Evolutionary conservation across 2,888 invertebrate species (phyloP).

Genomic region (Tridacna gigas): DNA sequence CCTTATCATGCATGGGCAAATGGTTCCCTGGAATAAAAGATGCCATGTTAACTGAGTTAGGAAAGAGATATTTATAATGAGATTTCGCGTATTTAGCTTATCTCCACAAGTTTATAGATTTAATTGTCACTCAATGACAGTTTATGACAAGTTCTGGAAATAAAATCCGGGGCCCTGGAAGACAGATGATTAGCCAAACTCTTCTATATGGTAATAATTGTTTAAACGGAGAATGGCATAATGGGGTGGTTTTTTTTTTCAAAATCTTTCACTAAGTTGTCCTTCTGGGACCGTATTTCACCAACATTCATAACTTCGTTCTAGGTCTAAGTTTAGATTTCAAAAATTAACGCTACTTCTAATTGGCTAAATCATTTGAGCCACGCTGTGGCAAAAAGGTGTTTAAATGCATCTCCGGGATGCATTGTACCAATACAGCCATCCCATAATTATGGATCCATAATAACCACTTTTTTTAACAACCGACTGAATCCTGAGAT

Average conservation of each 20-base stretch:
- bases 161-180: constrained; percentile 26
- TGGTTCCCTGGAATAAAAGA: constrained; percentile 70
- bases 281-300: too few relatives aligned
- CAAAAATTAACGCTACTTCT: too few relatives aligned
- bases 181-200: constrained; percentile 23
- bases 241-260: not conserved
- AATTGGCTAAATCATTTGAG: too few relatives aligned
- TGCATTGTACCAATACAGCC: too few relatives aligned
- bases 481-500: too few relatives aligned
- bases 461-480: too few relatives aligned
- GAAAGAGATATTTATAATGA: constrained; percentile 63
- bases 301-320: too few relatives aligned
- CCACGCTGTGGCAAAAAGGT: too few relatives aligned
- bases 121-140: constrained; percentile 64
- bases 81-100: constrained; percentile 62
- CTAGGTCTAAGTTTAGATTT: too few relatives aligned
- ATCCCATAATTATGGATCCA: too few relatives aligned
- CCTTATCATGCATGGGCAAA: constrained; percentile 69
- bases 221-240: not conserved
- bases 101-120: constrained; percentile 63
- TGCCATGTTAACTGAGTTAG: constrained; percentile 46
- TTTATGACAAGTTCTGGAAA: constrained; percentile 44
- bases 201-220: constrained; percentile 20
- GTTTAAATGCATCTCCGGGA: too few relatives aligned
- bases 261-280: too few relatives aligned